Evolutionary conservation across 1,140 invertebrate species (phyloP).

Genomic region (Anagrus nilaparvatae): DNA sequence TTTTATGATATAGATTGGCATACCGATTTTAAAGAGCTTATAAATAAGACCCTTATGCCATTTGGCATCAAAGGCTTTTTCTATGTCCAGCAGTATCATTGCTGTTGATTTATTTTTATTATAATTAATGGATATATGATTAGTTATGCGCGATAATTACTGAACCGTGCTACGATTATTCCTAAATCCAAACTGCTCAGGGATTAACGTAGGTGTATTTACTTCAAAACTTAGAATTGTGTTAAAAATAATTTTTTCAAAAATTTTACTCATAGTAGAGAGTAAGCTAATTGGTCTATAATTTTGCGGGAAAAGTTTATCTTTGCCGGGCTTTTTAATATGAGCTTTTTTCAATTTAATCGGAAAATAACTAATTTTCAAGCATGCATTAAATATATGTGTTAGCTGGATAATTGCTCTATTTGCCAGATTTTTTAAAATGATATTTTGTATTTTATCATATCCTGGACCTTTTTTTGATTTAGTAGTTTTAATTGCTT

Average conservation of each 20-base stretch:
- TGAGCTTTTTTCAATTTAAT: slow-evolving; percentile 22
- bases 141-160: slow-evolving; percentile 16
- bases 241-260: slow-evolving; percentile 18
- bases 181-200: slow-evolving; percentile 21
- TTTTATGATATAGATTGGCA: slow-evolving; percentile 20
- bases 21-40: slow-evolving; percentile 2
- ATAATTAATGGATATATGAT: slow-evolving; percentile 16
- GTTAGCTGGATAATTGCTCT: slow-evolving; percentile 18
- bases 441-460: slow-evolving; percentile 22
- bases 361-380: slow-evolving; percentile 21
- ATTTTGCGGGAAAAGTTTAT: slow-evolving; percentile 5
- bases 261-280: slow-evolving; percentile 15
- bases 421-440: slow-evolving; percentile 23
- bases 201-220: slow-evolving; percentile 3
- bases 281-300: slow-evolving; percentile 23
- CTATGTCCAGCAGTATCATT: slow-evolving; percentile 13
- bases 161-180: slow-evolving; percentile 14
- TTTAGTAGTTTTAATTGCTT: slow-evolving; percentile 6
- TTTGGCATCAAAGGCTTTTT: slow-evolving; percentile 11
- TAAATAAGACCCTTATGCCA: slow-evolving; percentile 15
- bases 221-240: not conserved
- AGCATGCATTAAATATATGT: slow-evolving; percentile 20
- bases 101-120: slow-evolving; percentile 17
- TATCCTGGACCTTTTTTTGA: slow-evolving; percentile 24
- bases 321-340: slow-evolving; percentile 22